Base-by-base conservation (phyloP, 2,113 vertebrate species). In the Engraulis encrasicolus region DNA sequence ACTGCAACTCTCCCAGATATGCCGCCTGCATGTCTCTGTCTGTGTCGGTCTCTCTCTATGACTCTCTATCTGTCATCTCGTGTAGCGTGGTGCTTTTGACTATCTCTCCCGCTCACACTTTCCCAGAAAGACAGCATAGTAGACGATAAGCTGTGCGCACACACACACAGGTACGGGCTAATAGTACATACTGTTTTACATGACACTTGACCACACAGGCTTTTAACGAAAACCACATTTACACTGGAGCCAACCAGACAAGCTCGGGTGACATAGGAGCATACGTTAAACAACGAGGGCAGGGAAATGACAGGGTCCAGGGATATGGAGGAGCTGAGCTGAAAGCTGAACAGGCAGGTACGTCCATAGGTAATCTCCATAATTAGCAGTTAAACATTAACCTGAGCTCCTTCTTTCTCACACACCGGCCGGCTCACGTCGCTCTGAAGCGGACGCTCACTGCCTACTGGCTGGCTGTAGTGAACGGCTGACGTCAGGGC, bases 341-440 rank as follows among this genome's bases (percentile, higher is more conserved):
- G 58, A 23, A 14, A 27, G n/a, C 7, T n/a, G n/a, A n/a, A n/a
- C n/a, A n/a, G n/a, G n/a, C n/a, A n/a, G n/a, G n/a, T n/a, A n/a
- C n/a, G n/a, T n/a, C n/a, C n/a, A 1, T 0, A 61, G 58, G n/a
- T 61, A 1, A 23, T 12, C 58, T 9, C 6, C 58, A 31, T 31
- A 66, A 66, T 66, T 66, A 66, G 58, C 6, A 11, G 58, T 66
- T 66, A 66, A 66, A 66, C 11, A 66, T 66, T 66, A 66, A 66
- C 58, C 58, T 66, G 1, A 14, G 23, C 58, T 66, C 58, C 23
- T 7, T 66, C 58, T 66, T 66, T n/a, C 58, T 27, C 58, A 66
- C 58, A 66, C 58, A 31, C 58, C 23, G 54, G 2, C 20, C 6
- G 3, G 40, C 40, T 45, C 40, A 45, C 4, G 3, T 20, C 18